Evolutionary conservation across 2,888 invertebrate species (phyloP), one percentile per base, ranked within the genome.

Genomic region (Choristoneura rosaceana): DNA sequence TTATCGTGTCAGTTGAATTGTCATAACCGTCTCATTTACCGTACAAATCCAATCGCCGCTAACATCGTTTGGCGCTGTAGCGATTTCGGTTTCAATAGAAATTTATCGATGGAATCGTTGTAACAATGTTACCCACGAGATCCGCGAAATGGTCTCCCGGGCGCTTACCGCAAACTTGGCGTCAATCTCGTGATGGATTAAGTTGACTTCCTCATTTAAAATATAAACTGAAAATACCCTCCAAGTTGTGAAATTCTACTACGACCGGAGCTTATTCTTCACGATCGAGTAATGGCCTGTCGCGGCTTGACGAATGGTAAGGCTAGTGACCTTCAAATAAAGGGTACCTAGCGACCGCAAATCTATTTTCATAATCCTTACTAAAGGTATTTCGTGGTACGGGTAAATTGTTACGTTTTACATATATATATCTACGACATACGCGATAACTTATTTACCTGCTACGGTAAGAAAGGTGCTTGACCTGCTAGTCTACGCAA

Each of bases 61-160:
- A 61, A 67, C 71, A 63, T 61, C 58, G 62, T 58, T 67, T 50
- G 60, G 47, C 47, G 47, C 70, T 62, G 67, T 71, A 63, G 67
- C 63, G 71, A 71, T 68, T 68, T 63, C 68, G 45, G 67, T 63
- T 68, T 41, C 62, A 68, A 71, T 71, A 71, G 67, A 67, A 71
- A 50, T 71, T 67, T 67, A 71, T 68, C 71, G 62, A 45, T 45
- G 62, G 62, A 71, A 71, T 71, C 45, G 33, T 66, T 55, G 62
- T 68, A 67, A 71, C 71, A 63, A 62, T 58, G 61, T 71, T 71
- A 71, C 71, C 38, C 62, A 17, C 1, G 62, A 59, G 71, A 71
- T 25, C 62, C 58, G 50, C n/a, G 58, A 67, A 62, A 67, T 47
- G 45, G 45, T 67, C 71, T 67, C 66, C 12, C 15, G 58, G 55